Percentiles rank a stretch among this genome's conserved stretches.
phyloP scores from a whole-genome alignment of 2,113 vertebrate species.

The Hylia prasina region DNA sequence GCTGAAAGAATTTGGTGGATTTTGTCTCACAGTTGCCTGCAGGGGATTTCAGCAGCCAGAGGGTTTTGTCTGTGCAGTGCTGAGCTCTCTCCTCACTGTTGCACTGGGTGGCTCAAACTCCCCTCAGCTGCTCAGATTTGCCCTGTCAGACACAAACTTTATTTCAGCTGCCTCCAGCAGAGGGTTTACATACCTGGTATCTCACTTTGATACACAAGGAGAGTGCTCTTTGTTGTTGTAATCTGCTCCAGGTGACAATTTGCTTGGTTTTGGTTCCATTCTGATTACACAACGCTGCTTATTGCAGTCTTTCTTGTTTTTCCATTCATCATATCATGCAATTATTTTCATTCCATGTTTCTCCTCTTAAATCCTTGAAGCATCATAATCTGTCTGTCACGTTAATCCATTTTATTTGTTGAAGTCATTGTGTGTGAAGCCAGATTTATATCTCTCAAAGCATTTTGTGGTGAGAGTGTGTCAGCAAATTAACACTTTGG shows the following conservation, averaged over 20 bases:
- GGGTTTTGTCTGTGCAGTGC: not conserved
- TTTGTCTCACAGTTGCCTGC: not conserved
- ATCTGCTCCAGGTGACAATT: not conserved
- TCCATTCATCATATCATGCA: not conserved
- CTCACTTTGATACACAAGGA: not conserved
- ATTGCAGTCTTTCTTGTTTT: constrained; percentile 17
- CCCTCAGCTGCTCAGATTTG: not conserved
- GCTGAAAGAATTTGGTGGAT: not conserved
- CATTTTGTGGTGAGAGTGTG: not conserved
- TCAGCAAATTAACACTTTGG: not conserved
- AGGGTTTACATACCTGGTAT: not conserved
- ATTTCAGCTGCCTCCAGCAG: not conserved
- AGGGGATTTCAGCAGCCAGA: not conserved
- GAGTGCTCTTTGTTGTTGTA: not conserved
- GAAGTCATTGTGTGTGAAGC: not conserved
- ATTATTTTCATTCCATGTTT: constrained; percentile 34
- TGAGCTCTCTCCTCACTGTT: not conserved
- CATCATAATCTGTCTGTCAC: constrained; percentile 29
- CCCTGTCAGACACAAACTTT: not conserved
- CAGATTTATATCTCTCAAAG: constrained; percentile 70
- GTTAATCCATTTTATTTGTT: constrained; percentile 39
- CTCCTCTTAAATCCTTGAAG: constrained; percentile 13
- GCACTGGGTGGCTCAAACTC: not conserved
- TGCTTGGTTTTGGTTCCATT: not conserved
- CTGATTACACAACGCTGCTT: not conserved